phyloP scores from a whole-genome alignment of 1,140 invertebrate species.

The Alviniconcha marisindica region DNA sequence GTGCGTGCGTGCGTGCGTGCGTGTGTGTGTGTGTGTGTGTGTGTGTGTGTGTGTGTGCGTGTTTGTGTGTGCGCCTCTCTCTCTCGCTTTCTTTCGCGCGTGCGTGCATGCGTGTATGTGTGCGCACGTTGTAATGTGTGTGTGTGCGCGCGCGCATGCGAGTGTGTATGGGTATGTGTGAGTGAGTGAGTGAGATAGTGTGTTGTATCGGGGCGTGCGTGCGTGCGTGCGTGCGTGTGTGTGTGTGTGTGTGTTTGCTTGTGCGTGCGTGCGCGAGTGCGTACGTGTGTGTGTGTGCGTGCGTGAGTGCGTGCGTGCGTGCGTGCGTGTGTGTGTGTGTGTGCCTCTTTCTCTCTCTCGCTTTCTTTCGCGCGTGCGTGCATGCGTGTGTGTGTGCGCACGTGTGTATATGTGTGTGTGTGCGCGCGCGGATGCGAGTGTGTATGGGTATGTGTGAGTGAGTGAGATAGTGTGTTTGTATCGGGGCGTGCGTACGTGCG shows the following conservation, averaged over 20 bases:
- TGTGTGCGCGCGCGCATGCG: neutral
- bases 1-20: neutral
- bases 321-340: neutral
- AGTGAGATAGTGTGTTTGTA: neutral
- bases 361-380: too few species aligned
- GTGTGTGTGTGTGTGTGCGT: neutral
- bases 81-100: too few species aligned
- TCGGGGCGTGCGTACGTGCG: neutral
- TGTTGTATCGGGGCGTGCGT: too few species aligned
- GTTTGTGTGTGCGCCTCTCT: too few species aligned
- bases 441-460: slow-evolving; percentile 2
- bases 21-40: neutral
- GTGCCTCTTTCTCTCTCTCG: too few species aligned
- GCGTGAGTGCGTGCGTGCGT: neutral
- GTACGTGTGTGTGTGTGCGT: neutral
- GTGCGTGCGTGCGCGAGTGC: too few species aligned
- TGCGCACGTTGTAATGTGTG: neutral
- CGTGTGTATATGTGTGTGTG: neutral
- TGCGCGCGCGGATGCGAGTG: neutral
- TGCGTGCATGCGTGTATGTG: too few species aligned
- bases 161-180: too few species aligned
- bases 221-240: too few species aligned
- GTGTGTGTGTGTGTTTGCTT: too few species aligned
- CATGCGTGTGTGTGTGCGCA: neutral
- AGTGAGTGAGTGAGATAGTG: too few species aligned